Base-by-base conservation (phyloP, 2,888 invertebrate species). In the Spilarctia lutea region DNA sequence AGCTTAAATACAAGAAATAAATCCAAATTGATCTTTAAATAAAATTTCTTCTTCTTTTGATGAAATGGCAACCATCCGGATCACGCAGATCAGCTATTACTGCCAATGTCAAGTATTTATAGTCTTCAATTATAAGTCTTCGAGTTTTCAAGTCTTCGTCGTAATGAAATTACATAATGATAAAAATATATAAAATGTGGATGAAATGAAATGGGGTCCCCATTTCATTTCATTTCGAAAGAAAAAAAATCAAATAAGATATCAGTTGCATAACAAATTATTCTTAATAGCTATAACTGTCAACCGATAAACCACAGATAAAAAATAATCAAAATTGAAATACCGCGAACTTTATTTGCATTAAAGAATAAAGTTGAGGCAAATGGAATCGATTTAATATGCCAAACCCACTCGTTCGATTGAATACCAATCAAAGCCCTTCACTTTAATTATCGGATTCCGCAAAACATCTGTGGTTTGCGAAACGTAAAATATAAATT, bases 401-500 rank as follows among this genome's bases (percentile, higher is more conserved):
- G 74, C 45, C 65, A 75, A 52, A 72, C 39, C 45, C 60, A 63
- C 69, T 48, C 33, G 45, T 75, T 75, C 77, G 78, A 80, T 83
- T 52, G 78, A 45, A 80, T 81, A 77, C 69, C 79, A 81, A 85
- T 84, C 79, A 85, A 69, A 79, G 76, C 85, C 83, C 84, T 83
- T 82, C 86, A 83, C 82, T 89, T 92, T 90, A 91, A 93, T 93
- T 92, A 89, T 85, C 84, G 83, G 83, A 82, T 81, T 82, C 79
- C 83, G 75, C 78, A 76, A 83, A 90, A 88, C 93, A 93, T 89
- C 92, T 93, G 92, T 84, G 92, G 87, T 89, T 81, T 79, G 76
- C 72, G 71, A 73, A 84, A 85, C 78, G 79, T 75, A 74, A 85
- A 81, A 86, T 79, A 86, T 87, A 87, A 90, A 89, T 89, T 86